phyloP scores from a whole-genome alignment of 2,797 vertebrate species.

The Aulostomus chinensis region DNA sequence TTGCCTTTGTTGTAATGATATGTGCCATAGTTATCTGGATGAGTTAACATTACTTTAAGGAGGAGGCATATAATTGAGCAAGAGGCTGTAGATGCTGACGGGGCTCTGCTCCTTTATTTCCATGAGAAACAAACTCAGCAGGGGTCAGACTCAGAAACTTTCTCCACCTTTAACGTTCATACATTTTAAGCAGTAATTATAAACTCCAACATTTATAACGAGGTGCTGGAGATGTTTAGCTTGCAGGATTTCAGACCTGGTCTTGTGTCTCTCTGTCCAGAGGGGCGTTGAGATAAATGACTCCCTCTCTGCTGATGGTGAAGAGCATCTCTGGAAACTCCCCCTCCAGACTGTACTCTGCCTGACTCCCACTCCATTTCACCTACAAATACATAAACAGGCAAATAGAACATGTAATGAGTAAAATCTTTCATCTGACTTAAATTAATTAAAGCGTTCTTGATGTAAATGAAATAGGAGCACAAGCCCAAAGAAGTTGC shows the following conservation, averaged over 20 bases:
- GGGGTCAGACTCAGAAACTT: background rate
- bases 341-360: constrained; percentile 78
- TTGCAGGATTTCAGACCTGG: constrained; percentile 70
- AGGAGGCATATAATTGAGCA: too few relatives aligned
- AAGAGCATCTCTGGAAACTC: constrained; percentile 82
- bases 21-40: too few relatives aligned
- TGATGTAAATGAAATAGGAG: too few relatives aligned
- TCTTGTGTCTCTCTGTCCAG: constrained; percentile 85
- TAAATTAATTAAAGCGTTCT: too few relatives aligned
- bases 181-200: constrained; percentile 10
- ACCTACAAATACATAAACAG: constrained; percentile 67
- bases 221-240: constrained; percentile 20
- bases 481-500: too few relatives aligned
- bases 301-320: constrained; percentile 76
- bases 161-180: background rate
- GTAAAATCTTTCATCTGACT: background rate
- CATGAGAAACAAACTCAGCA: constrained; percentile 1
- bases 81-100: too few relatives aligned
- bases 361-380: constrained; percentile 81
- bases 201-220: constrained; percentile 6
- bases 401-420: background rate
- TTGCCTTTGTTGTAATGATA: background rate
- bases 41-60: background rate
- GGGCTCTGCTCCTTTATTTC: background rate
- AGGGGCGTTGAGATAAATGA: constrained; percentile 79